Base-by-base conservation (phyloP, 2,113 vertebrate genomes). In the Neotoma lepida region DNA sequence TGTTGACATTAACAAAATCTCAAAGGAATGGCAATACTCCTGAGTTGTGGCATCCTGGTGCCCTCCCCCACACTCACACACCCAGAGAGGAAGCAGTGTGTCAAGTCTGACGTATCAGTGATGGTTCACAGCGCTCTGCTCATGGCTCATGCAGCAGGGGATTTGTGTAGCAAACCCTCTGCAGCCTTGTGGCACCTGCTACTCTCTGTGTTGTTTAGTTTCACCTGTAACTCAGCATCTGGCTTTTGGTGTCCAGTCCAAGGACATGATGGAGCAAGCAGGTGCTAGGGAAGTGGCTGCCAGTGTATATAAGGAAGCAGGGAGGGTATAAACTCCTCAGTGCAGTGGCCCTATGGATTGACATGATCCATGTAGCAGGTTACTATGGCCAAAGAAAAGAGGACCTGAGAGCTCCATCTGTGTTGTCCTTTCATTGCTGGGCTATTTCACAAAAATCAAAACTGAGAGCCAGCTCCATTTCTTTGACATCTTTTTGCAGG, bases 1-100 rank as follows among this genome's bases (percentile, higher is more conserved):
- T 64, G 70, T 35, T 68, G 9, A 64, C 58, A 51, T 93, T 78
- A 91, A 77, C 91, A 92, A 92, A 90, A 88, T 92, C 95, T 2
- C 87, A 90, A 1, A 51, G 63, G 41, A 24, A 41, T 4, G 3
- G 30, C 14, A 4, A 15, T 15, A 10, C 33, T 33, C 28, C 13
- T 18, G 1, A 30, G 0, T 20, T 4, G 14, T 18, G 30, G 8
- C 44, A 10, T 26, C 20, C 22, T 17, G 3, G 4, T 0, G 30
- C 9, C 51, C n/a, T 4, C 5, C 30, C 15, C 54, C 17, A n/a
- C n/a, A n/a, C n/a, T n/a, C n/a, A n/a, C 54, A 12, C 1, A 12
- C 18, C 0, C 9, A 6, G 24, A 51, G 9, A 10, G 18, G 39
- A 54, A 28, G 39, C 26, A 12, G 28, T 24, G 10, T 28, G 7